Percentiles rank a stretch among this genome's conserved stretches.
These are phyloP conservation scores for Onthophagus sagittarius DNA, from an alignment of 2,888 invertebrate genomes.

Conservation along the genomic window DNA sequence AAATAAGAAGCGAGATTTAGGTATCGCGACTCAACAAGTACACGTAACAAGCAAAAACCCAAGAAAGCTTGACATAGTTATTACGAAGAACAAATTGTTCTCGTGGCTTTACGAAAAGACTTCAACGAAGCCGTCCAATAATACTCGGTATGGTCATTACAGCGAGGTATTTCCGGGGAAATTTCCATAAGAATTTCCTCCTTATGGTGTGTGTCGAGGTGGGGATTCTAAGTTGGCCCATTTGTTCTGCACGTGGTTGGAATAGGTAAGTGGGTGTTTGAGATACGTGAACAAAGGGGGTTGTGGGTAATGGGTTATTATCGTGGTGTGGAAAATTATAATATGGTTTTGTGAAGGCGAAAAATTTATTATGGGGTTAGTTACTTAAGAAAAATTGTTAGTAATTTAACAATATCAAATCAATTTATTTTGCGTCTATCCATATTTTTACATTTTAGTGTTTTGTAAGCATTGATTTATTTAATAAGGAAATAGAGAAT, in stretches of 20 bases:
- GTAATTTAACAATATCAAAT: too few species aligned
- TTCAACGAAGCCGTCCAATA: background rate
- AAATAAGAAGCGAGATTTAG: background rate
- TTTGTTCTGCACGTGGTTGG: background rate
- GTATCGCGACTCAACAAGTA: background rate
- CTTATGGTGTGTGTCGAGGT: background rate
- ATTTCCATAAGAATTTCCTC: background rate
- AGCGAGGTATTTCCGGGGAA: background rate
- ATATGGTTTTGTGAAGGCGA: background rate
- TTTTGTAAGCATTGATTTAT: too few species aligned
- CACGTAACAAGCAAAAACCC: background rate
- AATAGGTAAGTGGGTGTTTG: background rate
- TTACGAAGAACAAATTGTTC: background rate
- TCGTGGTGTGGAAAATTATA: background rate
- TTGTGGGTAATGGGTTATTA: background rate
- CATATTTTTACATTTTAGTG: too few species aligned
- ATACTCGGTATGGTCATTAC: background rate
- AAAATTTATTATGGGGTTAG: too few species aligned
- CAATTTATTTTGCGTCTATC: too few species aligned
- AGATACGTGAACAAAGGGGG: background rate
- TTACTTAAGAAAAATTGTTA: too few species aligned
- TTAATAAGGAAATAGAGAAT: too few species aligned
- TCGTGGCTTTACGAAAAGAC: background rate
- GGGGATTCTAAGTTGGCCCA: background rate
- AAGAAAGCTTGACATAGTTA: background rate